Conservation (phyloP, 2,888 invertebrate genomes). For the Diachrysia chrysitis region DNA sequence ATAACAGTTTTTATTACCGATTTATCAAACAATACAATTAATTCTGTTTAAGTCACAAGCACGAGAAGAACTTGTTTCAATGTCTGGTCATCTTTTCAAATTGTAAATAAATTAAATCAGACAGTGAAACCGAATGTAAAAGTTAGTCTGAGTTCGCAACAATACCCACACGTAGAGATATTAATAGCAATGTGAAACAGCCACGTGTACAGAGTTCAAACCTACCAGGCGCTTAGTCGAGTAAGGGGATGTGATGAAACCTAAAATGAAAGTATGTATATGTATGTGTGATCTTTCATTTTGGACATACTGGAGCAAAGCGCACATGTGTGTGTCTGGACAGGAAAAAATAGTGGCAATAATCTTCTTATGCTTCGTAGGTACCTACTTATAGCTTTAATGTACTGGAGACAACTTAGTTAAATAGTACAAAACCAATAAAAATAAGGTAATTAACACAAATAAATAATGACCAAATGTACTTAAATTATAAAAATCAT, state of each 20-base stretch:
- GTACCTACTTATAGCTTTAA: no score
- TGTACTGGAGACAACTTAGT: no score
- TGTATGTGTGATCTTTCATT: background rate
- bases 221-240: conserved; percentile 67
- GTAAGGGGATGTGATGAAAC: conserved; percentile 8
- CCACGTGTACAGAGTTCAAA: conserved; percentile 74
- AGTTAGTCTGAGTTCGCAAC: background rate
- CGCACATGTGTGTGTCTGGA: background rate
- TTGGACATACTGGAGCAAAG: background rate
- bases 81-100: no score
- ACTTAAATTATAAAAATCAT: no score
- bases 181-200: conserved; percentile 49
- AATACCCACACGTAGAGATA: conserved; percentile 20
- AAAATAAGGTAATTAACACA: no score
- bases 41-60: no score
- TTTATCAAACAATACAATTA: no score
- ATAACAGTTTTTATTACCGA: no score
- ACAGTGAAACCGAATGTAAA: background rate
- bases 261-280: background rate
- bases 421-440: no score
- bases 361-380: no score
- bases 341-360: background rate
- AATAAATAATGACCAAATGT: no score
- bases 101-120: background rate
- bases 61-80: no score